These are phyloP conservation scores for Stenurella melanura DNA, from an alignment of 2,888 invertebrate genomes.

Conservation along the genomic window DNA sequence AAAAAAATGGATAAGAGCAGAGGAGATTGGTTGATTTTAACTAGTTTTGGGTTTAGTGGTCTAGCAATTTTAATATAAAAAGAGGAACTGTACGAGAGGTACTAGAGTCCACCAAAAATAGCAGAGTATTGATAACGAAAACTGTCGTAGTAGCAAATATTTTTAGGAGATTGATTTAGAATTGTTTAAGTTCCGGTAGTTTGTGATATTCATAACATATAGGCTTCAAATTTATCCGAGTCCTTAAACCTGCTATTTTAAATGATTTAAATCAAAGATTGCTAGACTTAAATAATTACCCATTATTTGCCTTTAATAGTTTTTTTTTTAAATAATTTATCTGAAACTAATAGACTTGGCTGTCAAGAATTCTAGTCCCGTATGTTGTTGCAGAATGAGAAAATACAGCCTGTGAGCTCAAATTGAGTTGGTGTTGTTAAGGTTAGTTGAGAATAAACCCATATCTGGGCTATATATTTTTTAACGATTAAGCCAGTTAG, in stretches of 20 bases:
- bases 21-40: slow-evolving; percentile 45
- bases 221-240: too few relatives aligned
- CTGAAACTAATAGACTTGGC: slow-evolving; percentile 61
- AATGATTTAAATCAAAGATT: background rate
- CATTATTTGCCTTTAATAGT: slow-evolving; percentile 12
- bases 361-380: slow-evolving; percentile 72
- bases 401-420: slow-evolving; percentile 50
- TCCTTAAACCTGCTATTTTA: background rate
- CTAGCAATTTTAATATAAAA: slow-evolving; percentile 16
- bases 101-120: too few relatives aligned
- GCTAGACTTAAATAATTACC: slow-evolving; percentile 24
- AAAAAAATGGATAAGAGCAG: slow-evolving; percentile 42
- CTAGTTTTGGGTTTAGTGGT: slow-evolving; percentile 42
- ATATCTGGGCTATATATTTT: slow-evolving; percentile 35
- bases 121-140: too few relatives aligned
- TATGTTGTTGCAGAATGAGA: slow-evolving; percentile 63
- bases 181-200: too few relatives aligned
- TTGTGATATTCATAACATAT: too few relatives aligned
- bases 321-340: slow-evolving; percentile 41
- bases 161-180: too few relatives aligned
- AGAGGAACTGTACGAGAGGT: too few relatives aligned
- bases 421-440: slow-evolving; percentile 43
- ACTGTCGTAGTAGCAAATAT: too few relatives aligned
- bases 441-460: slow-evolving; percentile 40
- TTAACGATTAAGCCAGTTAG: slow-evolving; percentile 36